Evolutionary conservation across 53 echinoderm and acorn worm genomes (phyloP).

Genomic region (Echinarachnius parma): DNA sequence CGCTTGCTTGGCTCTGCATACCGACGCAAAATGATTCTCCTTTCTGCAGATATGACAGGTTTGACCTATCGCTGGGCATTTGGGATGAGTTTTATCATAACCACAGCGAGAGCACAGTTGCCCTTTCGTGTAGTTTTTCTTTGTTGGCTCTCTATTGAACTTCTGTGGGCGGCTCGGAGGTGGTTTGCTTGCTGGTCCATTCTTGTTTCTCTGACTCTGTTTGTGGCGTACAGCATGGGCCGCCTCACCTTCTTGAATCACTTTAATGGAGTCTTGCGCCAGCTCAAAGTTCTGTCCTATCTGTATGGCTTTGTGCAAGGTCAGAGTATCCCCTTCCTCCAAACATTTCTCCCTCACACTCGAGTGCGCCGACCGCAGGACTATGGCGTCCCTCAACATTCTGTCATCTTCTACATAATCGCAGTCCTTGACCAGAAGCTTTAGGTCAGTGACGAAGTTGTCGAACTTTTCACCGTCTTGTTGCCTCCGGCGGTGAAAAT

Average conservation of each 20-base stretch:
- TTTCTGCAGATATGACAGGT: constrained; percentile 45
- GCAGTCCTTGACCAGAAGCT: constrained; percentile 58
- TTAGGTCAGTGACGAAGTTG: constrained; percentile 64
- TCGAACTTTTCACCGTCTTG: constrained; percentile 62
- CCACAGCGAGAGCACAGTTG: constrained; percentile 31
- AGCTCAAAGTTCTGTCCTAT: constrained; percentile 69
- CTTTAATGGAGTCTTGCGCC: constrained; percentile 59
- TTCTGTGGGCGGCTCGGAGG: too few species aligned
- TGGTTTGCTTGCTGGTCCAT: too few species aligned
- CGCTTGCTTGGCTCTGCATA: constrained; percentile 24
- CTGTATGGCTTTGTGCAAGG: constrained; percentile 56
- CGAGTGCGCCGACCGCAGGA: constrained; percentile 3
- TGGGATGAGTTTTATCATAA: constrained; percentile 2
- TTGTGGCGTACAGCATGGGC: not conserved
- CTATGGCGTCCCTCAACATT: constrained; percentile 64
- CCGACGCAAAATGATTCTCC: constrained; percentile 41
- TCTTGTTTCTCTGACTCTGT: not conserved
- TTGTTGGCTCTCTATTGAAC: too few species aligned
- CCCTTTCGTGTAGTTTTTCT: not conserved
- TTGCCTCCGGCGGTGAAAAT: constrained; percentile 49
- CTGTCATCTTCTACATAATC: constrained; percentile 53
- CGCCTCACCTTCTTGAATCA: constrained; percentile 35
- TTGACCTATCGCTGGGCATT: constrained; percentile 58
- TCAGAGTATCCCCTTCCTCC: constrained; percentile 66
- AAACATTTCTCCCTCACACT: constrained; percentile 62